These are phyloP conservation scores for Daubentonia madagascariensis DNA, from an alignment of 2,113 vertebrate species.

Conservation along the genomic window DNA sequence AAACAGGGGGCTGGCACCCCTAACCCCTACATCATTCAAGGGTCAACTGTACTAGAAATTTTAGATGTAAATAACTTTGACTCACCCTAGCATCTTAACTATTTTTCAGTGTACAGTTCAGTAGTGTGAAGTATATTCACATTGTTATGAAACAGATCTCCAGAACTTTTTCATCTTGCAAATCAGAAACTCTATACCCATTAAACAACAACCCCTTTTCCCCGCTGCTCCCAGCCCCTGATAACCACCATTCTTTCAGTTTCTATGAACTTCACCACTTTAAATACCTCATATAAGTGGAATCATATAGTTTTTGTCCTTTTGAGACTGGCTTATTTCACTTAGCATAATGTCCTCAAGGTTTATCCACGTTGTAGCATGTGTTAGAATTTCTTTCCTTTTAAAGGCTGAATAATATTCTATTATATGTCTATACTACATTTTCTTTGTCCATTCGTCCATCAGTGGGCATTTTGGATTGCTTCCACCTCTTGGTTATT, in stretches of 20 bases:
- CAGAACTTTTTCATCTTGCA: not conserved
- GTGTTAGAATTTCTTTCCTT: not conserved
- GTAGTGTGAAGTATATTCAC: not conserved
- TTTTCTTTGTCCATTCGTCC: not conserved
- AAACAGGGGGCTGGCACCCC: not conserved
- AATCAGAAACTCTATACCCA: not conserved
- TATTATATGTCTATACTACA: not conserved
- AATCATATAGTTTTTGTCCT: not conserved
- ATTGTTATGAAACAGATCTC: not conserved
- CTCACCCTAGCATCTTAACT: not conserved
- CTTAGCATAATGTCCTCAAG: not conserved
- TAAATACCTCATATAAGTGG: not conserved
- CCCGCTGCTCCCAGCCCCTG: rapidly evolving
- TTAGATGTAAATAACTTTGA: not conserved
- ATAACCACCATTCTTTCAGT: not conserved
- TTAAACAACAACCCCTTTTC: not conserved
- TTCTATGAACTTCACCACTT: not conserved
- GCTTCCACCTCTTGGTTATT: not conserved
- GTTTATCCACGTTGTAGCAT: no score
- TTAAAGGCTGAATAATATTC: not conserved
- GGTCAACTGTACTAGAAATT: not conserved
- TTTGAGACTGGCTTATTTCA: not conserved
- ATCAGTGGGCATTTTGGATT: not conserved
- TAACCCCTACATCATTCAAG: not conserved
- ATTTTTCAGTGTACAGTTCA: not conserved